Base-by-base conservation (phyloP, 2,113 vertebrate species). In the Collichthys lucidus region DNA sequence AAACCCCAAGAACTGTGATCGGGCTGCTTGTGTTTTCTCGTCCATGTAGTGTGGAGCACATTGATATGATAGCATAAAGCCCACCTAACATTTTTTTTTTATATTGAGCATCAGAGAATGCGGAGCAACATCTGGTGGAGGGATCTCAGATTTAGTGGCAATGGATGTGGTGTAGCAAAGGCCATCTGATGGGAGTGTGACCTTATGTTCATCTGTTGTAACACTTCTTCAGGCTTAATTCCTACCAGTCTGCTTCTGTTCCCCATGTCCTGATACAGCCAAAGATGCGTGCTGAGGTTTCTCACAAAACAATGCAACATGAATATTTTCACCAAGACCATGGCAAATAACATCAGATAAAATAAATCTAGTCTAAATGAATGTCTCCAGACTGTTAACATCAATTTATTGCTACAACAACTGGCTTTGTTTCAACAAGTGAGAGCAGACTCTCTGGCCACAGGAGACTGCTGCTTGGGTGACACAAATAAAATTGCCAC, bases 101-200 rank as follows among this genome's bases (percentile, higher is more conserved):
- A 35, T 35, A 53, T 26, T 47, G 24, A 70, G 42, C 55, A 82
- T 50, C 78, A 77, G 66, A 77, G 53, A 44, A 44, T 50, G 73
- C 5, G 10, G 12, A 46, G 79, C 60, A 20, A 69, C 75, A 82
- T 63, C 83, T 83, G 80, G 72, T 20, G 3, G 56, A 72, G 56
- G 64, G 44, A 78, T 55, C 69, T 67, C 69, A n/a, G 46, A 68
- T 75, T 68, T 77, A 64, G 59, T 74, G 66, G 40, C 56, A 59
- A 5, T 49, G 57, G 26, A 29, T 63, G 63, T 70, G 66, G 31
- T 62, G 19, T 47, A 14, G 47, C 15, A 74, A 60, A 70, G 67
- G 50, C 35, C 73, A 71, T 70, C 16, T 67, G 52, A 84, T 75
- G 63, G 67, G 59, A 68, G 72, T 55, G 50, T 67, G 57, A 77